Percentiles rank a stretch among this genome's conserved stretches.
Conservation (phyloP, 2,113 vertebrate genomes). For the Hydropotes inermis region DNA sequence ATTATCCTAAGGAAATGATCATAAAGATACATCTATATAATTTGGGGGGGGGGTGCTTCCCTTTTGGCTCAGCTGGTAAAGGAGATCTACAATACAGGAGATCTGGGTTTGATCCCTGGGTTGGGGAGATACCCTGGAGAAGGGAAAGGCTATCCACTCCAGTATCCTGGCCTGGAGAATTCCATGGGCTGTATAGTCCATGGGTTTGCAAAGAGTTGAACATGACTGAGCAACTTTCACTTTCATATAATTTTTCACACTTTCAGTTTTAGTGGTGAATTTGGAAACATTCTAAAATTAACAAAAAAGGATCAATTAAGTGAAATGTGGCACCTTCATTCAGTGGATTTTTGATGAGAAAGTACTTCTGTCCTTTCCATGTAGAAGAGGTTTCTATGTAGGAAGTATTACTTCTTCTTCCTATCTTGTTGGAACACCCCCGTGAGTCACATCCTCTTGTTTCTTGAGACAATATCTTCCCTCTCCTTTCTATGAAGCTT, state of each 20-base stretch:
- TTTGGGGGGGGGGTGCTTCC: accelerated
- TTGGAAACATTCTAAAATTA: conserved; percentile 24
- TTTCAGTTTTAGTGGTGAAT: neutral
- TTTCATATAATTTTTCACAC: neutral
- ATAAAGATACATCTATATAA: neutral
- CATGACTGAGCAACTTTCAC: neutral
- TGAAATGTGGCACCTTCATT: neutral
- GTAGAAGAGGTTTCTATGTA: neutral
- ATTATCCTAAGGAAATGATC: neutral
- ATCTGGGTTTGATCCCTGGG: neutral
- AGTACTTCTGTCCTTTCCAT: neutral
- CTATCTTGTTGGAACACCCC: neutral
- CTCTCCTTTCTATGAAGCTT: neutral
- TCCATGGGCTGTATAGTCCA: neutral
- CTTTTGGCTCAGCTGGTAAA: neutral
- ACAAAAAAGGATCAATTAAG: neutral
- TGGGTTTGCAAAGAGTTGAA: neutral
- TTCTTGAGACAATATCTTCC: neutral
- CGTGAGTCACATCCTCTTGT: neutral
- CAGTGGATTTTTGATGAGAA: neutral
- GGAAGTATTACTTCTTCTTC: neutral
- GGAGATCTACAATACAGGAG: neutral
- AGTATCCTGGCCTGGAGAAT: neutral
- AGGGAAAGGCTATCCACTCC: neutral
- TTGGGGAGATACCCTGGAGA: neutral